Conservation (phyloP, 2,113 vertebrate genomes). For the Opisthocomus hoazin region DNA sequence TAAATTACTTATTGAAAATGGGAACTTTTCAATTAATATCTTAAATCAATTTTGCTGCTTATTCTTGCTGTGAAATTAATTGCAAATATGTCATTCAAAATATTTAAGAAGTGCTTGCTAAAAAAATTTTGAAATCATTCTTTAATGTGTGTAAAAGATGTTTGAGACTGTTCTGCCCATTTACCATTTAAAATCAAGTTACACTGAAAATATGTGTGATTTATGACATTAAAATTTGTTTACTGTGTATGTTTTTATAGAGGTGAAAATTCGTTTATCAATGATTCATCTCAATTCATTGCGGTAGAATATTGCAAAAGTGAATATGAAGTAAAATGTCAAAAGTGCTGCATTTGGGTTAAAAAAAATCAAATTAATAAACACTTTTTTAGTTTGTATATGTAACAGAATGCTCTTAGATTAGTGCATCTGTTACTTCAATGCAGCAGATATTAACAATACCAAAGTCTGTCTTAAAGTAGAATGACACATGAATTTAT, state of each 20-base stretch:
- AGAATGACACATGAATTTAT: neutral
- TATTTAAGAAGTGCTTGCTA: neutral
- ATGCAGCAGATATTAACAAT: fast-evolving
- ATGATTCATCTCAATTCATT: neutral
- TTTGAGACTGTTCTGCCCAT: neutral
- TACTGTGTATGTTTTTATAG: neutral
- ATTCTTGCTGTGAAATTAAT: neutral
- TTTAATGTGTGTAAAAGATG: neutral
- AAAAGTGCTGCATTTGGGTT: neutral
- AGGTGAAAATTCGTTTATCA: neutral
- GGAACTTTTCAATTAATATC: neutral
- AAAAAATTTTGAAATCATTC: neutral
- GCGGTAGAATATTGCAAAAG: neutral
- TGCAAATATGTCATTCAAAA: neutral
- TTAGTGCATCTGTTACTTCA: neutral
- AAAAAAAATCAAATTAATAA: neutral
- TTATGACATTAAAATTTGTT: neutral
- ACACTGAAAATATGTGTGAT: neutral
- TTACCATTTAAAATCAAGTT: neutral
- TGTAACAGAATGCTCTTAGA: neutral
- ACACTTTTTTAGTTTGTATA: neutral
- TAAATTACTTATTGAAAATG: neutral
- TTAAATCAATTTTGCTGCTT: neutral
- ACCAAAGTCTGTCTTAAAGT: neutral
- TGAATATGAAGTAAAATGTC: neutral